Base-by-base conservation (phyloP, 2,888 invertebrate genomes). In the Thalpophila matura region DNA sequence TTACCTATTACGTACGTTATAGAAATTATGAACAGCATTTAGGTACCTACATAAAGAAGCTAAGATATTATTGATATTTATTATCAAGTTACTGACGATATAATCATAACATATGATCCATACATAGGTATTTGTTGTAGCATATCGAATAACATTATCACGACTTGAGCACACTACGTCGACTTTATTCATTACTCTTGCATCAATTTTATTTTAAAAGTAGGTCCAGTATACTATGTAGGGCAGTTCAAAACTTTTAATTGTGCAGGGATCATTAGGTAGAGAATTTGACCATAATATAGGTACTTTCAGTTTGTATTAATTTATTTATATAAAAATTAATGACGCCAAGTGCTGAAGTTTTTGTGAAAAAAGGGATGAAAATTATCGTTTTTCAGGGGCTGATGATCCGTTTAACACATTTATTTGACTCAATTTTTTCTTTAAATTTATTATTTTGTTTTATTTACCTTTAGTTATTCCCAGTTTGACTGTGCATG, bases 401-500 rank as follows among this genome's bases (percentile, higher is more conserved):
- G 12, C 5, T 10, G n/a, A 3, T 12, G 7, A 14, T n/a, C n/a
- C n/a, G n/a, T n/a, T n/a, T n/a, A n/a, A n/a, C n/a, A n/a, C n/a
- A n/a, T n/a, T n/a, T n/a, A n/a, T n/a, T n/a, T n/a, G n/a, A n/a
- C n/a, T n/a, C n/a, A n/a, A n/a, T n/a, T n/a, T n/a, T n/a, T n/a
- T n/a, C n/a, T n/a, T n/a, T n/a, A 22, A 16, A 7, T n/a, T 12
- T 16, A 0, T 12, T 5, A 12, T 37, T n/a, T 7, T 6, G 0
- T 14, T 35, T 9, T 3, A 56, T 27, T 56, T 88, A 97, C 97
- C 97, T 96, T 96, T 97, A 82, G 96, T 96, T 77, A 96, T 96
- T 73, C 97, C 98, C 61, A 97, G 91, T 33, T 96, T 96, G 16
- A 97, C 98, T 0, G 96, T 97, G 83, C 97, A 97, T 0, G 96